A percentile compares a stretch with the other conserved stretches of the same genome.
Conservation (phyloP, 2,888 invertebrate genomes). For the Matsumyia berberina region DNA sequence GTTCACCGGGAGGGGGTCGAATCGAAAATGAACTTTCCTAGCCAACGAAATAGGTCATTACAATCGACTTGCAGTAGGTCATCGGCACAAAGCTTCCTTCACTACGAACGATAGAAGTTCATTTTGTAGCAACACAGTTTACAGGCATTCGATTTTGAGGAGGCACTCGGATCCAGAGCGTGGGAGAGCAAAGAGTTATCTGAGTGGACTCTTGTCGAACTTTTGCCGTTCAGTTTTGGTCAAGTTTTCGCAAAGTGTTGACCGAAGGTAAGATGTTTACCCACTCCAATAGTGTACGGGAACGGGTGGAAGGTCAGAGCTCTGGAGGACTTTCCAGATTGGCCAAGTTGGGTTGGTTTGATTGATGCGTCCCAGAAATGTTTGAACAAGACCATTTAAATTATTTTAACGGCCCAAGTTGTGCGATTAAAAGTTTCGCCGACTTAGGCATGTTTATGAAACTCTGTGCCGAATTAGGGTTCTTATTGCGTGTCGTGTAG, state of each 20-base stretch:
- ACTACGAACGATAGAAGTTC: slow-evolving; percentile 40
- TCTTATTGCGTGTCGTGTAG: slow-evolving; percentile 23
- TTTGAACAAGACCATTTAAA: slow-evolving; percentile 64
- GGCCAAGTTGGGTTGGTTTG: slow-evolving; percentile 46
- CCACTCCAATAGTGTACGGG: slow-evolving; percentile 16
- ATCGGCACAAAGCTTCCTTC: slow-evolving; percentile 54
- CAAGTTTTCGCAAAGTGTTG: slow-evolving; percentile 35
- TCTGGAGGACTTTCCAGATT: slow-evolving; percentile 22
- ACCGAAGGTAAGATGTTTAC: slow-evolving; percentile 52
- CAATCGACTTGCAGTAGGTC: slow-evolving; percentile 54
- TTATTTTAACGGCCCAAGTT: slow-evolving; percentile 65
- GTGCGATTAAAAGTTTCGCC: slow-evolving; percentile 66
- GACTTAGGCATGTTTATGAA: slow-evolving; percentile 37
- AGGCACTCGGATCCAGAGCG: slow-evolving; percentile 1
- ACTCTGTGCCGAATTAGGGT: slow-evolving; percentile 37
- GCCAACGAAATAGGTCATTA: slow-evolving; percentile 54
- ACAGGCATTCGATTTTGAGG: slow-evolving; percentile 38
- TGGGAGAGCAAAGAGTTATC: background rate
- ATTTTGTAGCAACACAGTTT: slow-evolving; percentile 36
- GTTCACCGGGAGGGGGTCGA: slow-evolving; percentile 13
- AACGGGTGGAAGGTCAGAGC: slow-evolving; percentile 38
- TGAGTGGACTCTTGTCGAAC: slow-evolving; percentile 11
- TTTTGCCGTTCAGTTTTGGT: slow-evolving; percentile 39
- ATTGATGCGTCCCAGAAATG: slow-evolving; percentile 65
- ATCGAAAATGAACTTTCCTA: slow-evolving; percentile 50